Conservation (phyloP, 2,113 vertebrate genomes). For the Elephas maximus region DNA sequence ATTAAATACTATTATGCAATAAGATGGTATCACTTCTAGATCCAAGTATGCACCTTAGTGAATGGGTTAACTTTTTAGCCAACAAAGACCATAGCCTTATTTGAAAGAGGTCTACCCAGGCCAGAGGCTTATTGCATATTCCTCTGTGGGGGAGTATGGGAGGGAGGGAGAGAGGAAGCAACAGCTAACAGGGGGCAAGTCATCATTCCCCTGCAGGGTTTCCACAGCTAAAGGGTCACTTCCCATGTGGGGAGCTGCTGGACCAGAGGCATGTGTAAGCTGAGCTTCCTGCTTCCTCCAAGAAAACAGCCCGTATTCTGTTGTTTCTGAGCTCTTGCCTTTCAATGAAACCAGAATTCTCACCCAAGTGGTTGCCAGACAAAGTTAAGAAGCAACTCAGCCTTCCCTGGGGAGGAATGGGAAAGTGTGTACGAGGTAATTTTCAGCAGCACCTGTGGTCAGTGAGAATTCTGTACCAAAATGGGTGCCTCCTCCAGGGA, state of each 20-base stretch:
- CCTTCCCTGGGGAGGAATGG: not conserved
- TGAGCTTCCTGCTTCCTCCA: not conserved
- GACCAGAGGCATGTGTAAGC: not conserved
- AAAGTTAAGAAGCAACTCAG: not conserved
- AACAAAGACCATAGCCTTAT: not conserved
- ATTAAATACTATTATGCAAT: not conserved
- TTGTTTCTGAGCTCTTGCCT: not conserved
- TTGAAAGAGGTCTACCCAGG: not conserved
- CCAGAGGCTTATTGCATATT: not conserved
- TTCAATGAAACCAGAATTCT: slow-evolving; percentile 24
- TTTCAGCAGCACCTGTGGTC: not conserved
- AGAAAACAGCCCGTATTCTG: not conserved
- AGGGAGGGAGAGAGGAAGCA: not conserved
- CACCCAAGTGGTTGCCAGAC: not conserved
- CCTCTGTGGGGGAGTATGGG: not conserved
- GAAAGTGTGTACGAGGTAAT: not conserved
- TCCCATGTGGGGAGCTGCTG: not conserved
- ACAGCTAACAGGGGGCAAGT: not conserved
- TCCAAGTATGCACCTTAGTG: not conserved
- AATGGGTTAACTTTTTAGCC: not conserved
- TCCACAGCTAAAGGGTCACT: not conserved
- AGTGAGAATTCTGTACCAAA: not conserved
- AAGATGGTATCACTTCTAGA: not conserved
- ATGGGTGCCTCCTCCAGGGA: not conserved
- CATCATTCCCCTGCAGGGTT: not conserved